Conservation (phyloP, 2,113 vertebrate species). For the Columbina picui region DNA sequence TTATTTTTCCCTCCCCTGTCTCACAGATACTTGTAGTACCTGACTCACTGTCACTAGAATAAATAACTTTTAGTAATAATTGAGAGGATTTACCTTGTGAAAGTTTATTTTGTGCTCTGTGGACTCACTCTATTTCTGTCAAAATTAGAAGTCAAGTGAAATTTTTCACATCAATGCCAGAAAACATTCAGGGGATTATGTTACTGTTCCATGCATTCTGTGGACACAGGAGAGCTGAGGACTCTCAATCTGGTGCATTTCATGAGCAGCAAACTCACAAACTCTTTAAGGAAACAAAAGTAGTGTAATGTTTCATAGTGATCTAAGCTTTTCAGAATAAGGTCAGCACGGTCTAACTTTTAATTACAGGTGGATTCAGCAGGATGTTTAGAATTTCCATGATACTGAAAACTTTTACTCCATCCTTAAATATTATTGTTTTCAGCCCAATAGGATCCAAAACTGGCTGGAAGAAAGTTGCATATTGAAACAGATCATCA, state of each 20-base stretch:
- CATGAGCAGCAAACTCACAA: slow-evolving; percentile 6
- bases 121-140: background rate
- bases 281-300: background rate
- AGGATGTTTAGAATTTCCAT: background rate
- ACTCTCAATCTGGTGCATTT: slow-evolving; percentile 35
- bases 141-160: slow-evolving; percentile 41
- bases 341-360: background rate
- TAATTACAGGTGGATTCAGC: background rate
- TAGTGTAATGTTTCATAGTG: background rate
- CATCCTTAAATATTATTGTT: background rate
- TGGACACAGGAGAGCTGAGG: slow-evolving; percentile 14
- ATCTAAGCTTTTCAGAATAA: background rate
- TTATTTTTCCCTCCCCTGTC: background rate
- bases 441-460: background rate
- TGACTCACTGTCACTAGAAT: background rate
- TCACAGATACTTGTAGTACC: background rate
- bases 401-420: background rate
- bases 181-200: slow-evolving; percentile 18
- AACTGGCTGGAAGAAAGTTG: background rate
- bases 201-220: background rate
- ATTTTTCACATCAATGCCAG: slow-evolving; percentile 23
- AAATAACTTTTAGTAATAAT: background rate
- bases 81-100: background rate
- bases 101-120: slow-evolving; percentile 4
- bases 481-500: background rate